Conservation (phyloP, 2,113 vertebrate species). For the Sceloporus undulatus region DNA sequence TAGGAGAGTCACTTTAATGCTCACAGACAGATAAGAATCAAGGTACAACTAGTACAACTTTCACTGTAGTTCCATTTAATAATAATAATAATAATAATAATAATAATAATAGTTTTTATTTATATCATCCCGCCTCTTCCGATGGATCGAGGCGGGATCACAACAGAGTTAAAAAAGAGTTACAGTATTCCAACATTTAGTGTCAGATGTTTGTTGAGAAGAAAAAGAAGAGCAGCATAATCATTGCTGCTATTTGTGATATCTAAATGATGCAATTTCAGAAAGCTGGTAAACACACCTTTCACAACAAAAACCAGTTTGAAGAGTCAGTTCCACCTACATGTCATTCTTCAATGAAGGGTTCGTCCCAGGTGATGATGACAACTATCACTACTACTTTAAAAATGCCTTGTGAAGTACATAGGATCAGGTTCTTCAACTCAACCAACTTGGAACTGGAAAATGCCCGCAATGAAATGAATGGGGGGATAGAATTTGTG, state of each 20-base stretch:
- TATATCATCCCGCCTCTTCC: too few relatives aligned
- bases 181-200: background rate
- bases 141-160: too few relatives aligned
- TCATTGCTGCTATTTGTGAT: background rate
- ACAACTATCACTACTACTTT: too few relatives aligned
- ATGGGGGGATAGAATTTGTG: too few relatives aligned
- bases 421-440: too few relatives aligned
- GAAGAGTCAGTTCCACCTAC: background rate
- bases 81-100: too few relatives aligned
- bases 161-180: too few relatives aligned
- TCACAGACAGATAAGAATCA: constrained; percentile 7
- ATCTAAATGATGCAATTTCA: constrained; percentile 25
- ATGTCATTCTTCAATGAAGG: constrained; percentile 24
- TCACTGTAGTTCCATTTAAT: background rate
- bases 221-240: constrained; percentile 3
- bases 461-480: too few relatives aligned
- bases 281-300: constrained; percentile 11
- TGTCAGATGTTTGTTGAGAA: constrained; percentile 12
- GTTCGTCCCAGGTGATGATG: background rate
- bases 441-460: too few relatives aligned
- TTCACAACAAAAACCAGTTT: constrained; percentile 32
- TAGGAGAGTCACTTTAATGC: background rate
- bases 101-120: too few relatives aligned
- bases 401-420: too few relatives aligned
- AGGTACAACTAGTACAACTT: background rate